Percentiles rank a stretch among this genome's conserved stretches.
phyloP scores from a whole-genome alignment of 1,140 invertebrate genomes.

The Drosophila ercepeae region DNA sequence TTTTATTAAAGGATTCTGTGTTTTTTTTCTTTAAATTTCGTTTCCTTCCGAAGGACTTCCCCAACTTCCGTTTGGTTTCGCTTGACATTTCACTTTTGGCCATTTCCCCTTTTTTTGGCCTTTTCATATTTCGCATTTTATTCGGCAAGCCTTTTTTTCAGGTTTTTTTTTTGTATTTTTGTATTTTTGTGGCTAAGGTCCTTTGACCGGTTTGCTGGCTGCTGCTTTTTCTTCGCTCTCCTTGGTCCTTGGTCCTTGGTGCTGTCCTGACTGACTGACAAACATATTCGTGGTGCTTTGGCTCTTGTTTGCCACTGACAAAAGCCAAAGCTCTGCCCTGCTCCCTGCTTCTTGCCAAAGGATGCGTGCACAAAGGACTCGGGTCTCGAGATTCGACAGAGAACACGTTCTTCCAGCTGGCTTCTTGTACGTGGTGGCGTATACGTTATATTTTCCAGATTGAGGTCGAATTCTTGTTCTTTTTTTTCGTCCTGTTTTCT shows the following conservation, averaged over 20 bases:
- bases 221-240: too few species aligned
- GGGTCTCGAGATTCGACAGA: constrained; percentile 10
- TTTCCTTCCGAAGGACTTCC: constrained; percentile 23
- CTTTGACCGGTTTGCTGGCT: constrained; percentile 24
- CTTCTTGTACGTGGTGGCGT: constrained; percentile 15
- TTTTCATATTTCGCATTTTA: constrained; percentile 56
- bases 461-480: constrained; percentile 23
- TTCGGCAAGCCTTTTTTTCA: constrained; percentile 15
- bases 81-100: constrained; percentile 78
- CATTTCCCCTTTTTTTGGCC: constrained; percentile 69
- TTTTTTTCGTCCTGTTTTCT: too few species aligned
- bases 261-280: constrained; percentile 46
- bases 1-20: constrained; percentile 10
- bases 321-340: constrained; percentile 12
- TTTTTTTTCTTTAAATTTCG: constrained; percentile 11
- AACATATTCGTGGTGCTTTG: constrained; percentile 45
- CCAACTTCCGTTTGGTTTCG: constrained; percentile 60
- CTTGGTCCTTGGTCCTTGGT: not conserved
- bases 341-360: constrained; percentile 20
- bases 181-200: constrained; percentile 23
- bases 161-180: too few species aligned
- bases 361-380: constrained; percentile 31
- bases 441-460: constrained; percentile 27
- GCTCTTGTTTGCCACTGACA: constrained; percentile 29
- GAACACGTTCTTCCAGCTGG: constrained; percentile 38